Evolutionary conservation across 2,113 vertebrate species (phyloP), one percentile per base, ranked within the genome.

Genomic region (Scolopax mira): DNA sequence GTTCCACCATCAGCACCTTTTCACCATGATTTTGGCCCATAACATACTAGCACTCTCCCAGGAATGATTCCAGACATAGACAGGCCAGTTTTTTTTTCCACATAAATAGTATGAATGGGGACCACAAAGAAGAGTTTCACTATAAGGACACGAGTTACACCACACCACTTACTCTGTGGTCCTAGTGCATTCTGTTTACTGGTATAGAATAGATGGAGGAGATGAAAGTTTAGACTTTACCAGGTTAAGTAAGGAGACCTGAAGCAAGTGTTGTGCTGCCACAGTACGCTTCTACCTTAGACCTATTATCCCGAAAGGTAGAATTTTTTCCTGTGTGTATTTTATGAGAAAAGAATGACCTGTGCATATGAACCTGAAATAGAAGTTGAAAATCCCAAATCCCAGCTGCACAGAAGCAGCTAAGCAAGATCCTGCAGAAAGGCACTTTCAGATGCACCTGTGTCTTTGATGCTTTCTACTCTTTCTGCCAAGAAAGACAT

Each of bases 311-410:
- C 58, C 57, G 62, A 90, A 79, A 88, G 33, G 19, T 4, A 72
- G 51, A 62, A 6, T n/a, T 94, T 89, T 88, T 52, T 15, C 10
- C 18, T 60, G 49, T 13, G 60, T 85, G 3, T 51, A 65, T 82
- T 92, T 85, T 77, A 77, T 75, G 33, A 30, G 48, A 51, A 93
- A 71, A 79, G 30, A 13, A 0, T 72, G 71, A 67, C 71, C 75
- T 60, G 11, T 57, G 42, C n/a, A 25, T 33, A 51, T 22, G 39
- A 88, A 75, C 35, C 35, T 7, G 22, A 75, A 85, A 54, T 22
- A 35, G 52, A 88, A 85, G 49, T 5, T 70, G 71, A 69, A 96
- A 93, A 77, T 14, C 17, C 13, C 11, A 77, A 92, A 83, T 86
- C 75, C 75, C 86, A 69, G 44, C 55, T 52, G 58, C 48, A 71